These are phyloP conservation scores for Dufourea novaeangliae DNA, from an alignment of 1,140 invertebrate species.

Conservation along the genomic window DNA sequence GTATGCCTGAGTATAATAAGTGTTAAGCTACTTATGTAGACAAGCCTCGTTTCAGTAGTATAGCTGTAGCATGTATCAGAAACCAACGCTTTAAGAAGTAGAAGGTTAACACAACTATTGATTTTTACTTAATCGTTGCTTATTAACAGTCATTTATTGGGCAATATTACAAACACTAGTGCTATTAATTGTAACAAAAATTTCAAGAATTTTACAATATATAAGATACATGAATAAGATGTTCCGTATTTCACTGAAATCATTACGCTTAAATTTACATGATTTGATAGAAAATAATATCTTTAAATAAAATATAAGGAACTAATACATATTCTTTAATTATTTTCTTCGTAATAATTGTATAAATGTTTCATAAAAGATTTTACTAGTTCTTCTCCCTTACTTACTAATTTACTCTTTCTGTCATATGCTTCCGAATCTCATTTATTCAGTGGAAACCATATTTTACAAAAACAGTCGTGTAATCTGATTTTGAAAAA, in stretches of 20 bases:
- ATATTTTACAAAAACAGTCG: too few relatives aligned
- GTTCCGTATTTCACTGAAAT: not conserved
- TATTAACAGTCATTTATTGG: too few relatives aligned
- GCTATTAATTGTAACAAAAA: too few relatives aligned
- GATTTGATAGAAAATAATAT: not conserved
- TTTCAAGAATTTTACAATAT: not conserved
- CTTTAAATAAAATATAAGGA: not conserved
- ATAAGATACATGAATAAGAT: not conserved
- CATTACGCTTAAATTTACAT: not conserved
- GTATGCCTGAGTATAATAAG: not conserved
- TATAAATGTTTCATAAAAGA: not conserved
- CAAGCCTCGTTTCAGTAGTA: not conserved
- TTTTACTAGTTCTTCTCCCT: not conserved
- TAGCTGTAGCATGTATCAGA: not conserved
- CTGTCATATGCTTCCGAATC: not conserved
- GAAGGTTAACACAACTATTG: too few relatives aligned
- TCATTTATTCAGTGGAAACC: too few relatives aligned
- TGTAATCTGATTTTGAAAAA: too few relatives aligned
- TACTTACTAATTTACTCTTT: not conserved
- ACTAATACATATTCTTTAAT: not conserved
- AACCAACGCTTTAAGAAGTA: too few relatives aligned
- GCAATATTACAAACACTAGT: too few relatives aligned
- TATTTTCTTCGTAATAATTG: not conserved
- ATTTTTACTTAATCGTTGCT: too few relatives aligned
- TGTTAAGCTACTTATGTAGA: constrained; percentile 25